Percentiles rank a stretch among this genome's conserved stretches.
phyloP scores from a whole-genome alignment of 2,113 vertebrate genomes.

The Lepus americanus region DNA sequence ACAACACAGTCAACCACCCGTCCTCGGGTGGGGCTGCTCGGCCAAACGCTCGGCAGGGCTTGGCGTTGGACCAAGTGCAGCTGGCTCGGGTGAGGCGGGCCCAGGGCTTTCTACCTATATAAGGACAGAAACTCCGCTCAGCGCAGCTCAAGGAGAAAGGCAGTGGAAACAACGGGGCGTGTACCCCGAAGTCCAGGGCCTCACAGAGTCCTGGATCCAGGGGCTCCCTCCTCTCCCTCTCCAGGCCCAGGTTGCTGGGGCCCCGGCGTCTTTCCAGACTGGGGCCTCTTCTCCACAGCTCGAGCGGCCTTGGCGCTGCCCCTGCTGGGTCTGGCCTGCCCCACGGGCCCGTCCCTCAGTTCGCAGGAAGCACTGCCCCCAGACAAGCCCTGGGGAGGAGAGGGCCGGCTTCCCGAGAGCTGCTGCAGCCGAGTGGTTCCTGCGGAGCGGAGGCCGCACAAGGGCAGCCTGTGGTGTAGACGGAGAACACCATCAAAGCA shows the following conservation, averaged over 20 bases:
- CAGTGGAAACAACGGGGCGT: background rate
- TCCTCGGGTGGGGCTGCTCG: background rate
- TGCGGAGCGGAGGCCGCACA: background rate
- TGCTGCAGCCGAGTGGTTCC: background rate
- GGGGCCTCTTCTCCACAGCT: background rate
- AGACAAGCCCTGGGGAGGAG: background rate
- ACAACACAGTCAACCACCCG: background rate
- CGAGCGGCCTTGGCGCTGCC: background rate
- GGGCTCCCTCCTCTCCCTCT: background rate
- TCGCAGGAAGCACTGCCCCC: background rate
- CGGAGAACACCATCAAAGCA: background rate
- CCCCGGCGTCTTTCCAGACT: background rate
- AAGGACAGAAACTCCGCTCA: background rate
- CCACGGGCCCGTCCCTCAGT: background rate
- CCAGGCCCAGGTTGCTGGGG: background rate
- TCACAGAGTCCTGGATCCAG: background rate
- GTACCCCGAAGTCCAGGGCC: too few relatives aligned
- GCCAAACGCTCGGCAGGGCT: slow-evolving; percentile 36
- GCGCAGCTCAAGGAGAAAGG: background rate
- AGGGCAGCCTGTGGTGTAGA: background rate
- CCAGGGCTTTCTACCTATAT: background rate
- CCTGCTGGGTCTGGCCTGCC: background rate
- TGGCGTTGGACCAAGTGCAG: background rate
- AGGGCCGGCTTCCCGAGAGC: background rate
- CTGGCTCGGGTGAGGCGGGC: background rate